Evolutionary conservation across 2,888 invertebrate genomes (phyloP).

Genomic region (Atrina japonica): DNA sequence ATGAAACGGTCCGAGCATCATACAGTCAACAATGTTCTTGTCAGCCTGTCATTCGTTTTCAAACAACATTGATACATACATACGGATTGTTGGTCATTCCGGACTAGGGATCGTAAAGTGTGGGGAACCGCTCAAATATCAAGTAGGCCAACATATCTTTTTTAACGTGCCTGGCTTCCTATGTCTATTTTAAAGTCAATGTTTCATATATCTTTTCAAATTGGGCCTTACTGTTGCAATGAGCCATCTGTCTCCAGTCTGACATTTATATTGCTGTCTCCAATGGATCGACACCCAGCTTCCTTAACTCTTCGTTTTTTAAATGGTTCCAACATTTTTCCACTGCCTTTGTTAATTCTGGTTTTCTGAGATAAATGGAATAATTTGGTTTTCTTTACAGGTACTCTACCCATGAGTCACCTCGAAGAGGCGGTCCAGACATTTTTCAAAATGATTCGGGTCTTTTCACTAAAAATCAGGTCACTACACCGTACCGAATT

Average conservation of each 20-base stretch:
- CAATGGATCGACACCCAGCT: not conserved
- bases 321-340: conserved; percentile 24
- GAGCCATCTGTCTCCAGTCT: conserved; percentile 1
- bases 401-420: not conserved
- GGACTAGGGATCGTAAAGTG: conserved; percentile 18
- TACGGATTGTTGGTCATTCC: conserved; percentile 23
- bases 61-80: conserved; percentile 17
- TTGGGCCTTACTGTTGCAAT: not conserved
- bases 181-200: not conserved
- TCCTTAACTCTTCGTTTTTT: conserved; percentile 14
- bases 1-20: conserved; percentile 4
- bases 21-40: conserved; percentile 23
- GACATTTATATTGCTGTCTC: conserved; percentile 10
- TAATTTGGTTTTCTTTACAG: conserved; percentile 2
- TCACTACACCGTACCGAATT: too few species aligned
- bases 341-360: conserved; percentile 9
- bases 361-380: conserved; percentile 18
- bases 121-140: conserved; percentile 3
- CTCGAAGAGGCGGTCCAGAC: conserved; percentile 5
- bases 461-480: too few species aligned
- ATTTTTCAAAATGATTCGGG: conserved; percentile 1
- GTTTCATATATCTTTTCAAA: not conserved
- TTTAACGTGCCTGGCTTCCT: too few species aligned
- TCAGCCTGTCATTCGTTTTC: conserved; percentile 13
- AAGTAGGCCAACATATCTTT: conserved; percentile 10